Conservation (phyloP, 2,797 vertebrate genomes). For the Malacoctenus gilli region DNA sequence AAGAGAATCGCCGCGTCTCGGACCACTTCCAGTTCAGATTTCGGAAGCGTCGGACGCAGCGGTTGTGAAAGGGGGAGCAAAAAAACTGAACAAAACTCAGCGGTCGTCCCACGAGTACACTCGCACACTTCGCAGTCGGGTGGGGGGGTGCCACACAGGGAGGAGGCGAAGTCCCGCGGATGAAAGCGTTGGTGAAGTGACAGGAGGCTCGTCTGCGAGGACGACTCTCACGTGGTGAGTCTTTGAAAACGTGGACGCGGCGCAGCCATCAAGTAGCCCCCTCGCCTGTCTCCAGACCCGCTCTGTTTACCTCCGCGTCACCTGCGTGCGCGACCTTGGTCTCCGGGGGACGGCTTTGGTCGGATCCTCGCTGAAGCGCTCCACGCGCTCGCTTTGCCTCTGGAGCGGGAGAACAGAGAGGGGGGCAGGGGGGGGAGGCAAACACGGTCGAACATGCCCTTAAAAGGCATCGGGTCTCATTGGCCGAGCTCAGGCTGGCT, state of each 20-base stretch:
- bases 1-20: slow-evolving; percentile 34
- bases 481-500: slow-evolving; percentile 53
- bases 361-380: slow-evolving; percentile 27
- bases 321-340: too few species aligned
- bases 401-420: slow-evolving; percentile 62
- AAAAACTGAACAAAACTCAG: too few species aligned
- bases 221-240: slow-evolving; percentile 25
- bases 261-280: too few species aligned
- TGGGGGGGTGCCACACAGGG: not conserved
- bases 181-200: not conserved
- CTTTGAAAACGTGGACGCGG: not conserved
- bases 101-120: slow-evolving; percentile 5
- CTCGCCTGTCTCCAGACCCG: too few species aligned
- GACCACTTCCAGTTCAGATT: slow-evolving; percentile 24
- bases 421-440: too few species aligned
- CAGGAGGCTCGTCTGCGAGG: slow-evolving; percentile 5
- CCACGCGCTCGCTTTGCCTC: slow-evolving; percentile 37
- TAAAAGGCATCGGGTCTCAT: slow-evolving; percentile 77
- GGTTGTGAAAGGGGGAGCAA: slow-evolving; percentile 58
- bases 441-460: slow-evolving; percentile 76
- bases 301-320: too few species aligned
- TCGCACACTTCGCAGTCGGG: slow-evolving; percentile 6
- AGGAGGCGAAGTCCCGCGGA: not conserved
- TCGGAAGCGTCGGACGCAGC: slow-evolving; percentile 47
- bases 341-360: too few species aligned